Percentiles rank a stretch among this genome's conserved stretches.
These are phyloP conservation scores for Slavum lentiscoides DNA, from an alignment of 2,888 invertebrate species.

Conservation along the genomic window DNA sequence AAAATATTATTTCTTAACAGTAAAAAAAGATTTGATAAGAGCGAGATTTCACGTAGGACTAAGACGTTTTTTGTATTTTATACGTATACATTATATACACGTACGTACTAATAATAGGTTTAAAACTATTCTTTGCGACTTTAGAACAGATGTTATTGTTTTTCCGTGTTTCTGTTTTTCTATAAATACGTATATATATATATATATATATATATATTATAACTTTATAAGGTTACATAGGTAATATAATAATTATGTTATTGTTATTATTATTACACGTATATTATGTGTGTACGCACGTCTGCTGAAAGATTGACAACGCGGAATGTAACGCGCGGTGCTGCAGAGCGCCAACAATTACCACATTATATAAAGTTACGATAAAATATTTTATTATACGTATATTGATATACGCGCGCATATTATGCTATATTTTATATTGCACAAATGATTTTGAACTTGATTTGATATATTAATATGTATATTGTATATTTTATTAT, in stretches of 20 bases:
- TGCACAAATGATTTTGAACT: slow-evolving; percentile 21
- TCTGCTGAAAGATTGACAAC: slow-evolving; percentile 14
- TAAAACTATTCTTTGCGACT: not conserved
- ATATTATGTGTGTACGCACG: too few species aligned
- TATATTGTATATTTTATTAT: not conserved
- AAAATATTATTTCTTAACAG: slow-evolving; percentile 5
- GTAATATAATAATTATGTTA: not conserved
- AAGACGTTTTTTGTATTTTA: too few species aligned
- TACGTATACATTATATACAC: not conserved
- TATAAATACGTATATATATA: too few species aligned
- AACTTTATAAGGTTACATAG: too few species aligned
- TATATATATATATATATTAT: too few species aligned
- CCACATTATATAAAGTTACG: not conserved
- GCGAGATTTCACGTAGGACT: slow-evolving; percentile 7
- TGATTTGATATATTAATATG: slow-evolving; percentile 1
- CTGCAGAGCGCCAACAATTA: slow-evolving; percentile 7
- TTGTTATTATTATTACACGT: too few species aligned
- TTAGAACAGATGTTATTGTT: slow-evolving; percentile 11
- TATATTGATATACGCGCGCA: not conserved
- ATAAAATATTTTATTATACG: not conserved
- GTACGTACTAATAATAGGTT: not conserved
- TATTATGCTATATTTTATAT: not conserved
- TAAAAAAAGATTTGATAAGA: not conserved
- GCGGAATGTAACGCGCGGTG: slow-evolving; percentile 15
- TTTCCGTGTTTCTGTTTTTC: not conserved